Evolutionary conservation across 1,140 invertebrate species (phyloP).

Genomic region (Cydia pomonella): DNA sequence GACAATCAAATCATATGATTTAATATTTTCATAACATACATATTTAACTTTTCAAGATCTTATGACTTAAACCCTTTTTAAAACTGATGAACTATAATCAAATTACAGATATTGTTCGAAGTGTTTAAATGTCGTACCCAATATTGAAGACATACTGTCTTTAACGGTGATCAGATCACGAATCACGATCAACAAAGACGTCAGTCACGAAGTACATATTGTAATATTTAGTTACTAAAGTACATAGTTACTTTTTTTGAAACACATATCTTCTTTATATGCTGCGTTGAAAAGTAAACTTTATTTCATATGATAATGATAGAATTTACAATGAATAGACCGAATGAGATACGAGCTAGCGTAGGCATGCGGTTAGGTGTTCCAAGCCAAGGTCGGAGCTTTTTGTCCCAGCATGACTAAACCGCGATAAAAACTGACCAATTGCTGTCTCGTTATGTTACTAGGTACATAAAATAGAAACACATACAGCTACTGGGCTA

Average conservation of each 20-base stretch:
- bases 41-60: too few species aligned
- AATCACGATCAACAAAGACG: conserved; percentile 32
- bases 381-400: conserved; percentile 63
- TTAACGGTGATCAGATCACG: conserved; percentile 50
- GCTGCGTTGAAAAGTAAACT: neutral
- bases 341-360: neutral
- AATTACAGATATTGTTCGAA: too few species aligned
- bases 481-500: conserved; percentile 7
- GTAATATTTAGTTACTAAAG: too few species aligned
- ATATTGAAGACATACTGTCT: conserved; percentile 44
- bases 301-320: neutral
- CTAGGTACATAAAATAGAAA: conserved; percentile 16
- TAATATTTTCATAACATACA: too few species aligned
- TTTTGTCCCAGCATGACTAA: conserved; percentile 67
- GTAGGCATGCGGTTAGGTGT: conserved; percentile 39
- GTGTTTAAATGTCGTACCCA: neutral
- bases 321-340: neutral
- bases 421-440: conserved; percentile 32
- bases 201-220: conserved; percentile 28
- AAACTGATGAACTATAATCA: too few species aligned
- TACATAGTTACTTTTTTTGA: neutral
- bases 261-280: neutral
- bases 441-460: conserved; percentile 29
- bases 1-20: too few species aligned
- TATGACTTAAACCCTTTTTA: too few species aligned